These are phyloP conservation scores for Tipula vernalis DNA, from an alignment of 2,888 invertebrate genomes.

Conservation along the genomic window DNA sequence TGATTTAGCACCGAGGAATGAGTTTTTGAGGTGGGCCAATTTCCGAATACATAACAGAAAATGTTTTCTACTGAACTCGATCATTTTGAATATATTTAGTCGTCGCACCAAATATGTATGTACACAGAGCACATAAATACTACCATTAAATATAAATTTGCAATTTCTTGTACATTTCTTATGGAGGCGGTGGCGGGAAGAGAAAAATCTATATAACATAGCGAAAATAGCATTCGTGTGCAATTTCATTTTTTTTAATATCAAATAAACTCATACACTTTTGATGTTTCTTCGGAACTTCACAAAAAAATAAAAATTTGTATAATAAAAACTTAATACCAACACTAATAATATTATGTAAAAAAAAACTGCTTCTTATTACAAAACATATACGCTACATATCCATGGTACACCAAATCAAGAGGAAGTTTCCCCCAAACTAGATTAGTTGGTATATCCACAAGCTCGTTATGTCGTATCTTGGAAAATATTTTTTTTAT, in stretches of 20 bases:
- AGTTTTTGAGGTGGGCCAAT: not conserved
- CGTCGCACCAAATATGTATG: not conserved
- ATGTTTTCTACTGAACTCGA: not conserved
- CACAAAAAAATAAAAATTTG: not conserved
- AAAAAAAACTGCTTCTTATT: not conserved
- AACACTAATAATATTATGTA: not conserved
- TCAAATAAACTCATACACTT: not conserved
- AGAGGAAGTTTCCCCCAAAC: not conserved
- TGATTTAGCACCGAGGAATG: not conserved
- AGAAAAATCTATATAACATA: not conserved
- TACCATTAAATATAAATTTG: not conserved
- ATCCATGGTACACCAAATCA: not conserved
- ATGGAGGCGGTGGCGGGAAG: not conserved
- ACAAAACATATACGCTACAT: not conserved
- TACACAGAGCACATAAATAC: not conserved
- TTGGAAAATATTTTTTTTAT: not conserved
- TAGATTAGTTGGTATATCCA: not conserved
- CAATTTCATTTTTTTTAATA: not conserved
- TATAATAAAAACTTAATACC: slow-evolving; percentile 1
- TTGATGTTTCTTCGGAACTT: not conserved
- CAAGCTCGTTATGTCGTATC: not conserved
- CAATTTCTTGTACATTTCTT: not conserved
- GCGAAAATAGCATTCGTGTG: not conserved
- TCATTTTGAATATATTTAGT: not conserved
- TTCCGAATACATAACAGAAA: not conserved